These are phyloP conservation scores for Heterotis niloticus DNA, from an alignment of 2,113 vertebrate genomes.

Conservation along the genomic window DNA sequence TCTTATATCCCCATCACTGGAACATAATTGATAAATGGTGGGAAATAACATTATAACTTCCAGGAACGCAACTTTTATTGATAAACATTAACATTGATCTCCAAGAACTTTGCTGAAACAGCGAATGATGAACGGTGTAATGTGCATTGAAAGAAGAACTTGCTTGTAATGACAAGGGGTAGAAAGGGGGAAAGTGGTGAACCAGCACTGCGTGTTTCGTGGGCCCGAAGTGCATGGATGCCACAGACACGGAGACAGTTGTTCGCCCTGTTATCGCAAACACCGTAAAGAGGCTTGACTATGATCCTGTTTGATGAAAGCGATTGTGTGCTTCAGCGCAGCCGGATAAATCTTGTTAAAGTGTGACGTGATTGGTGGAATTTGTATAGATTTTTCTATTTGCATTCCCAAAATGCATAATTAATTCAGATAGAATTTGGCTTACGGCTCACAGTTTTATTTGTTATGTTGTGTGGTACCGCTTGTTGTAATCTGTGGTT, in stretches of 20 bases:
- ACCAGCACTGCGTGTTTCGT: too few relatives aligned
- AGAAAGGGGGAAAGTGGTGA: too few relatives aligned
- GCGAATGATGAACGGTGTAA: too few relatives aligned
- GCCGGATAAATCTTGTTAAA: constrained; percentile 19
- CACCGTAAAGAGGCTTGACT: constrained; percentile 13
- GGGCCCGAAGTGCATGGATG: constrained; percentile 16
- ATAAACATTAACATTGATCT: too few relatives aligned
- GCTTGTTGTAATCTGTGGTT: not conserved
- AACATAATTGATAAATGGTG: too few relatives aligned
- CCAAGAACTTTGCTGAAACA: too few relatives aligned
- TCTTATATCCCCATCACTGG: not conserved
- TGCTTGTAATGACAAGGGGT: too few relatives aligned
- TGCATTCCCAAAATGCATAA: constrained; percentile 9
- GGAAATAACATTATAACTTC: too few relatives aligned
- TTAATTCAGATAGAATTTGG: constrained; percentile 23
- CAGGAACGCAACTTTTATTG: too few relatives aligned
- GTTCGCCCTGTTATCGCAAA: constrained; percentile 5
- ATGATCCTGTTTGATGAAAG: constrained; percentile 14
- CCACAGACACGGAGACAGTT: not conserved
- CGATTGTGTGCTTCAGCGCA: constrained; percentile 15
- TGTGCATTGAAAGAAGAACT: too few relatives aligned
- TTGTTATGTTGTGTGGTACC: not conserved
- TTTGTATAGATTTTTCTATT: constrained; percentile 1
- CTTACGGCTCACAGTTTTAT: constrained; percentile 2
- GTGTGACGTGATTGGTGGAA: constrained; percentile 16